Conservation (phyloP, 2,888 invertebrate genomes). For the Leucania comma region DNA sequence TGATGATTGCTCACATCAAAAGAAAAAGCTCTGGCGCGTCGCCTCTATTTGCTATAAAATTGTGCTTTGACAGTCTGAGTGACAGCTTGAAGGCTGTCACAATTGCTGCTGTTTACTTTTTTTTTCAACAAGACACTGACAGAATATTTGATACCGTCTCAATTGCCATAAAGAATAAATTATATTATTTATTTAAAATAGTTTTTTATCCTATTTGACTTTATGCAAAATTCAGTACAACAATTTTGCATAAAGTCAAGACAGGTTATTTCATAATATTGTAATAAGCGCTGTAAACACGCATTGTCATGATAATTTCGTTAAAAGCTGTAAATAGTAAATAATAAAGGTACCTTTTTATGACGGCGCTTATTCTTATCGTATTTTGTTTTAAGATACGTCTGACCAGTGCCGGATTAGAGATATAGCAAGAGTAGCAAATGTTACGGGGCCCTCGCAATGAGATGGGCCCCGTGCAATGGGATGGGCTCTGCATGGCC, state of each 20-base stretch:
- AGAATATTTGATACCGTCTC: no score
- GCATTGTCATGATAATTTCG: slow-evolving; percentile 52
- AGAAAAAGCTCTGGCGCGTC: neutral
- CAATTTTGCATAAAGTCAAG: slow-evolving; percentile 45
- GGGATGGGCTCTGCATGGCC: no score
- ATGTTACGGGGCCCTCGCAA: no score
- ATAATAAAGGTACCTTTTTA: slow-evolving; percentile 2
- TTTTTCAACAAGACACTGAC: no score
- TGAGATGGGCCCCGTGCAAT: no score
- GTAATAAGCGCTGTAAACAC: slow-evolving; percentile 12
- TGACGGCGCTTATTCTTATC: slow-evolving; percentile 9
- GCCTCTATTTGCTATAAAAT: neutral
- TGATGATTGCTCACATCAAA: no score
- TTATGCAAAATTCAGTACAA: no score
- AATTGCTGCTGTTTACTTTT: neutral
- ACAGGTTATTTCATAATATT: slow-evolving; percentile 21
- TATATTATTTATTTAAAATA: no score
- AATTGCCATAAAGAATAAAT: no score
- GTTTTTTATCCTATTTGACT: no score
- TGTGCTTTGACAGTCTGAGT: neutral
- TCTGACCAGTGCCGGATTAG: neutral
- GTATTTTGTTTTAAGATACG: slow-evolving; percentile 5
- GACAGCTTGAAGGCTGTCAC: neutral
- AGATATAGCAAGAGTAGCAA: neutral
- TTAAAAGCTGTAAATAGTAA: slow-evolving; percentile 18